Evolutionary conservation across 2,113 vertebrate genomes (phyloP), one percentile per base, ranked within the genome.

Genomic region (Sciurus niger): DNA sequence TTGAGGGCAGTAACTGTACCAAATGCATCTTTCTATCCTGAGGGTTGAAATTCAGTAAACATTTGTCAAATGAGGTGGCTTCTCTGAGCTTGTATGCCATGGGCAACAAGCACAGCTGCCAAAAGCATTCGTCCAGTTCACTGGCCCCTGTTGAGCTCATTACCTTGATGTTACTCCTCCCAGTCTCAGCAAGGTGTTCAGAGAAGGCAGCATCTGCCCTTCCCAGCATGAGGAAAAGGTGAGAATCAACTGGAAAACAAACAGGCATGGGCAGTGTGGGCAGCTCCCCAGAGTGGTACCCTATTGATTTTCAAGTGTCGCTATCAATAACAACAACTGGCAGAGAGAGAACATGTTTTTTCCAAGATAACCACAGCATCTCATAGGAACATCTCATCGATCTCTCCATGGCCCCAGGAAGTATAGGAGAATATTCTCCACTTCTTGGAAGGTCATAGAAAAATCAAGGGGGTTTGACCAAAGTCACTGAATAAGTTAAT

Each of bases 291-390:
- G 85, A 97, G 84, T 48, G 22, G 89, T 68, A 65, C 68, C 89
- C 89, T 96, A 96, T 93, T 0, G 17, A 95, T 97, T 97, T 94
- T 72, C 78, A 95, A 76, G 65, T 90, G 82, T 94, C 96, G 89
- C 70, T 93, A 94, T 95, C 96, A 97, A 87, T 96, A 97, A 96
- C 80, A 95, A 87, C 80, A 89, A 87, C 51, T 95, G 79, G 89
- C 93, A 97, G 89, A 95, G 63, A 95, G 43, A 88, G n/a, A 94
- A 89, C 65, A 86, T 93, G 87, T 95, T 96, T 94, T 94, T 96
- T 94, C 84, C 77, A 93, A 89, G 86, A 96, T 63, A 85, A 96
- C 34, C 68, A 78, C 34, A 90, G 32, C 70, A 65, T 87, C 88
- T 95, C 83, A 90, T 22, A 90, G 78, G 58, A 32, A 83, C 72